Conservation (phyloP, 2,113 vertebrate genomes). For the Sinocyclocheilus rhinocerous region DNA sequence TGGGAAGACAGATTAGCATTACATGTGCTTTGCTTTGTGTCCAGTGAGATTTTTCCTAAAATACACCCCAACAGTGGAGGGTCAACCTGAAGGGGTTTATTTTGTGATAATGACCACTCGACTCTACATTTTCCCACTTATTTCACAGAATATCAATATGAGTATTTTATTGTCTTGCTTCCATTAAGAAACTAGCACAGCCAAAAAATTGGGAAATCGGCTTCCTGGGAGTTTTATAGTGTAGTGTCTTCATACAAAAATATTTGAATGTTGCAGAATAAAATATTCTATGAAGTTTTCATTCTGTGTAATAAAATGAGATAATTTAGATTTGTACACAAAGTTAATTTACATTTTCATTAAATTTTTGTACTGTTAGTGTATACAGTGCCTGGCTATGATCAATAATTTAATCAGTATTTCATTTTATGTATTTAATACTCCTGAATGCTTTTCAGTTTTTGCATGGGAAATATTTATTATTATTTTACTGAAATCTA, state of each 20-base stretch:
- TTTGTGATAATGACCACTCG: not conserved
- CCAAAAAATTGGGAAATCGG: not conserved
- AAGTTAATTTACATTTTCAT: not conserved
- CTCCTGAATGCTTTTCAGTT: not conserved
- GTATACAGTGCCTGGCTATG: not conserved
- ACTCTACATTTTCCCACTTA: not conserved
- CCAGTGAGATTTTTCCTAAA: not conserved
- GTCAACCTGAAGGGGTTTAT: not conserved
- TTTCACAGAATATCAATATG: not conserved
- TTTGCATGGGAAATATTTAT: not conserved
- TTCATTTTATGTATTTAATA: not conserved
- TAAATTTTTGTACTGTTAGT: not conserved
- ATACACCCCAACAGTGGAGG: not conserved
- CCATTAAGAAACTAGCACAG: not conserved
- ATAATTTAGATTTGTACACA: not conserved
- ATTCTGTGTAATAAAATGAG: not conserved
- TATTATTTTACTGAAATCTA: not conserved
- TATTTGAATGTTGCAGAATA: not conserved
- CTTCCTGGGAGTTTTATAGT: not conserved
- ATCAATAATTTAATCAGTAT: not conserved
- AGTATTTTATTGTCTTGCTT: not conserved
- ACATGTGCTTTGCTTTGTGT: not conserved
- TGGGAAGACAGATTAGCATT: not conserved
- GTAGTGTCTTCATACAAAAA: not conserved
- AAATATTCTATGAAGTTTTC: not conserved